Evolutionary conservation across 2,113 vertebrate species (phyloP).

Genomic region (Cervus canadensis): DNA sequence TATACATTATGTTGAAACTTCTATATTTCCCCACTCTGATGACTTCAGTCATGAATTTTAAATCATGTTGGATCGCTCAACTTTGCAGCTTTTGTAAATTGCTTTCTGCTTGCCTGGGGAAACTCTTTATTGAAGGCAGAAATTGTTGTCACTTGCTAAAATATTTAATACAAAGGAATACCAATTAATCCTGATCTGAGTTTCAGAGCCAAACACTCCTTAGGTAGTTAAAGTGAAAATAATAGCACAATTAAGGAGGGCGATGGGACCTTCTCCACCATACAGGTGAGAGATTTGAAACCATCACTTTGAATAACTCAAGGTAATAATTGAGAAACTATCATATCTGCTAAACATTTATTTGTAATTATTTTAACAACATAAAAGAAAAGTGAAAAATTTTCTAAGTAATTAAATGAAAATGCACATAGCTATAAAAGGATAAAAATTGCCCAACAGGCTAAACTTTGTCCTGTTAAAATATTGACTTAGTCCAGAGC

Average conservation of each 20-base stretch:
- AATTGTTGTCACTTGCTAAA: slow-evolving; percentile 53
- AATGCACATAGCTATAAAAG: neutral
- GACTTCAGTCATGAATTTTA: slow-evolving; percentile 41
- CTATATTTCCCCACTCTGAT: slow-evolving; percentile 13
- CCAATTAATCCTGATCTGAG: neutral
- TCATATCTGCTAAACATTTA: neutral
- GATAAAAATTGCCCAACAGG: neutral
- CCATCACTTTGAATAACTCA: neutral
- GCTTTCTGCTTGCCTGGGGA: slow-evolving; percentile 60
- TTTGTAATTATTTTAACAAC: slow-evolving; percentile 31
- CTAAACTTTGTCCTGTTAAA: neutral
- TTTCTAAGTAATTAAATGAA: neutral
- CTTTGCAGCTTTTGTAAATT: slow-evolving; percentile 60
- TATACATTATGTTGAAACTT: neutral
- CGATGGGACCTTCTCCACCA: neutral
- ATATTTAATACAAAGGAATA: slow-evolving; percentile 46
- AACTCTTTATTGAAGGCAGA: slow-evolving; percentile 47
- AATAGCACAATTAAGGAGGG: neutral
- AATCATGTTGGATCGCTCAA: slow-evolving; percentile 55
- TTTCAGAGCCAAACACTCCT: slow-evolving; percentile 34
- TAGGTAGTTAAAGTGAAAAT: neutral
- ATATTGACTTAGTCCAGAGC: neutral
- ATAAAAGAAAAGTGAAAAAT: neutral
- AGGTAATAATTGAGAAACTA: neutral
- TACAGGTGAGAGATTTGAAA: neutral